Evolutionary conservation across 92 coral and sea anemone genomes (phyloP), one percentile per base, ranked within the genome.

Genomic region (Desmophyllum pertusum): DNA sequence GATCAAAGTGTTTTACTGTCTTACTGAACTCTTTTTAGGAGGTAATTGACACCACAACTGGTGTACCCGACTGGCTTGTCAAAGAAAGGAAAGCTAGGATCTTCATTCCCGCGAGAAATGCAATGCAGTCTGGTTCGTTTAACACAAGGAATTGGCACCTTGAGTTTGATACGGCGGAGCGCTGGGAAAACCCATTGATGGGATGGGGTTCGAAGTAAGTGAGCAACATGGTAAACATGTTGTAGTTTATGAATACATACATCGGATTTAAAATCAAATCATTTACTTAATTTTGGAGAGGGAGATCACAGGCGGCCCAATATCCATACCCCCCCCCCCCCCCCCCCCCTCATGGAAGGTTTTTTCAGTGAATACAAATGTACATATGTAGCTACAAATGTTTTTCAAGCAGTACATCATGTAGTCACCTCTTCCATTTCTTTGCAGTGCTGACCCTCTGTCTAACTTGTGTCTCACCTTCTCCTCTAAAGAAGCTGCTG

Each of bases 161-260:
- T 18, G 94, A 91, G 76, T 97, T 94, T 88, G 95, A 97, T 76
- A 97, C 95, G 0, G 85, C 89, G 88, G 99, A 97, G 52, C 88
- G 99, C 87, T 97, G 99, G 99, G 99, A 97, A 70, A 97, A 97
- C 63, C 99, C 99, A 64, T 81, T 97, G 61, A 97, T 97, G 98
- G 99, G 99, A 35, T 97, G 99, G 99, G 98, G 95, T 4, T 97
- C 99, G 67, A 97, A 89, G 99, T 97, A 85, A 65, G 87, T 77
- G 18, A 18, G 27, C n/a, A n/a, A n/a, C n/a, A n/a, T n/a, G n/a
- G n/a, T n/a, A n/a, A n/a, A n/a, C n/a, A n/a, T n/a, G n/a, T n/a
- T n/a, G n/a, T n/a, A n/a, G n/a, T n/a, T n/a, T n/a, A n/a, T n/a
- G n/a, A n/a, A n/a, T n/a, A n/a, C n/a, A n/a, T n/a, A n/a, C n/a